These are phyloP conservation scores for Taenaris catops DNA, from an alignment of 2,888 invertebrate species.

Conservation along the genomic window DNA sequence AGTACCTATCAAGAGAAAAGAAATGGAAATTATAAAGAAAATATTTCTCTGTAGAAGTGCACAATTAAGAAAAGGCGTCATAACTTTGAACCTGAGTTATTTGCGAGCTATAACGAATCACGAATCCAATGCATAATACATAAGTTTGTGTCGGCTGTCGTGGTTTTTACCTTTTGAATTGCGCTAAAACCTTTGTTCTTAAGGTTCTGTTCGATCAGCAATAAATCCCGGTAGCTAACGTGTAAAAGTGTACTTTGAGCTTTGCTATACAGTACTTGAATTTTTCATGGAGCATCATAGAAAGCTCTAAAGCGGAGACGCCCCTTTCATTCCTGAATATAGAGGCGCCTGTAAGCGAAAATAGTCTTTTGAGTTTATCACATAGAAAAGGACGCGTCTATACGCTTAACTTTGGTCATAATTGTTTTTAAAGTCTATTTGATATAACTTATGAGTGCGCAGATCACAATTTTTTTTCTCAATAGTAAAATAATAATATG, in stretches of 20 bases:
- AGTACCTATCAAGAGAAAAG: no score
- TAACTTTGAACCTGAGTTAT: conserved; percentile 6
- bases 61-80: conserved; percentile 4
- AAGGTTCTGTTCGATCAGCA: conserved; percentile 12
- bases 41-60: no score
- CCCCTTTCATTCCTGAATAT: conserved; percentile 12
- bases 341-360: conserved; percentile 5
- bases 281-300: conserved; percentile 68
- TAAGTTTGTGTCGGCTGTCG: conserved; percentile 20
- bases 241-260: conserved; percentile 21
- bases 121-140: conserved; percentile 32
- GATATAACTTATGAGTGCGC: no score
- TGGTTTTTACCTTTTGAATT: conserved; percentile 17
- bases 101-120: conserved; percentile 28
- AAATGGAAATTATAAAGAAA: no score
- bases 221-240: conserved; percentile 22
- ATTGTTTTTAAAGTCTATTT: no score
- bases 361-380: conserved; percentile 13
- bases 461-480: no score
- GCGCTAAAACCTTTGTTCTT: conserved; percentile 11
- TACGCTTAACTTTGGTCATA: no score
- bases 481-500: no score
- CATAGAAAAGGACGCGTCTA: conserved; percentile 6
- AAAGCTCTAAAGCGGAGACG: conserved; percentile 28
- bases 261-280: conserved; percentile 45